A percentile compares a stretch with the other conserved stretches of the same genome.
These are phyloP conservation scores for Drosophila kepulauana DNA, from an alignment of 1,140 invertebrate species.

Conservation along the genomic window DNA sequence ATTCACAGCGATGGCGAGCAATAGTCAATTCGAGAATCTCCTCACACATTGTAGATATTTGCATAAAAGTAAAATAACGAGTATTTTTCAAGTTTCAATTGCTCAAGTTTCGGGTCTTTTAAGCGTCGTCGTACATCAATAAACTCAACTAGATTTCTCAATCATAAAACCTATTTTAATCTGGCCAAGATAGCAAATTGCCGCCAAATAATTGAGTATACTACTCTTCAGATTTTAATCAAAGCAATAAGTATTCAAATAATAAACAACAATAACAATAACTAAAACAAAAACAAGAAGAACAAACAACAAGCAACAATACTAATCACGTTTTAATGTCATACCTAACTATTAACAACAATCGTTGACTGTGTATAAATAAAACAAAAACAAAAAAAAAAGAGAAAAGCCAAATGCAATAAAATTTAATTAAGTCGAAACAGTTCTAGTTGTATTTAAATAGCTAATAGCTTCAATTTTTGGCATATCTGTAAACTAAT, in stretches of 20 bases:
- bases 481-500: slow-evolving; percentile 50
- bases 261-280: slow-evolving; percentile 7
- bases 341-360: slow-evolving; percentile 32
- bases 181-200: slow-evolving; percentile 18
- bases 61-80: slow-evolving; percentile 29
- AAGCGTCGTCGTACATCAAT: slow-evolving; percentile 25
- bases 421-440: slow-evolving; percentile 50
- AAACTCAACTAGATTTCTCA: slow-evolving; percentile 33
- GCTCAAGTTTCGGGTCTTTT: slow-evolving; percentile 8
- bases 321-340: slow-evolving; percentile 61
- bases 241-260: slow-evolving; percentile 43
- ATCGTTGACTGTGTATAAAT: slow-evolving; percentile 65
- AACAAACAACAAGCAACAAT: slow-evolving; percentile 19
- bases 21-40: slow-evolving; percentile 46
- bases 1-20: slow-evolving; percentile 66
- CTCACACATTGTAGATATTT: slow-evolving; percentile 57
- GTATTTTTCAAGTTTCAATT: slow-evolving; percentile 28
- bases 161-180: slow-evolving; percentile 19
- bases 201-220: slow-evolving; percentile 25
- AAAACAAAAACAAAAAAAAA: too few species aligned
- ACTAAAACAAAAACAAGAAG: neutral
- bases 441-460: slow-evolving; percentile 44
- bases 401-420: slow-evolving; percentile 65
- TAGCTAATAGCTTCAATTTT: slow-evolving; percentile 42
- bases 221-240: slow-evolving; percentile 43